These are phyloP conservation scores for Suncus etruscus DNA, from an alignment of 2,113 vertebrate genomes.

Conservation along the genomic window DNA sequence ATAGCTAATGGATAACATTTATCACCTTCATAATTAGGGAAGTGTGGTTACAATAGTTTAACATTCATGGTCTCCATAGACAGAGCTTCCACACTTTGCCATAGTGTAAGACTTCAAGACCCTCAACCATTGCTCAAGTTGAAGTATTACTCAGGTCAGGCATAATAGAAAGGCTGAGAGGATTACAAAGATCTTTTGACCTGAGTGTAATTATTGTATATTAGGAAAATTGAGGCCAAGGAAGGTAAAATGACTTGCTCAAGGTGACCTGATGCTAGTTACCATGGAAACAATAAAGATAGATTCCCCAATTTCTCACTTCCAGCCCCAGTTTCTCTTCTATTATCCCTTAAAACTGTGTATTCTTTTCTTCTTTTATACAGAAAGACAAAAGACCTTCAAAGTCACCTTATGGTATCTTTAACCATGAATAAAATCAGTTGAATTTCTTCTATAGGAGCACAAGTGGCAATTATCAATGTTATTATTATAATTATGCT, in stretches of 20 bases:
- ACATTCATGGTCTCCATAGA: no score
- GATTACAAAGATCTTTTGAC: background rate
- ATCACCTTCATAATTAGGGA: no score
- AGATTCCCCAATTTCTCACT: background rate
- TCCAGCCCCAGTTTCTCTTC: background rate
- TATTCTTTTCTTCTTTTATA: background rate
- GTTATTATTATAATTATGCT: background rate
- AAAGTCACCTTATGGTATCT: slow-evolving; percentile 37
- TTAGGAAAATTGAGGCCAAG: background rate
- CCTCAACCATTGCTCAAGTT: no score
- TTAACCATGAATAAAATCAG: background rate
- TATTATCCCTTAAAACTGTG: background rate
- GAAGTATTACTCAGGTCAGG: background rate
- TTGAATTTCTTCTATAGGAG: background rate
- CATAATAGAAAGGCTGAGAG: background rate
- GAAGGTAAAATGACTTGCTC: background rate
- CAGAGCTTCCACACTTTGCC: no score
- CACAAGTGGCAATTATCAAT: background rate
- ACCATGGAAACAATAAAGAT: background rate
- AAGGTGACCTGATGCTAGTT: background rate
- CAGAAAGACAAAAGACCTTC: slow-evolving; percentile 16
- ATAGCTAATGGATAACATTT: background rate
- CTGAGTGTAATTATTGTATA: background rate
- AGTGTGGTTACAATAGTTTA: no score
- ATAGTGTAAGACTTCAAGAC: no score